Base-by-base conservation (phyloP, 2,888 invertebrate genomes). In the Malthinus flaveolus region DNA sequence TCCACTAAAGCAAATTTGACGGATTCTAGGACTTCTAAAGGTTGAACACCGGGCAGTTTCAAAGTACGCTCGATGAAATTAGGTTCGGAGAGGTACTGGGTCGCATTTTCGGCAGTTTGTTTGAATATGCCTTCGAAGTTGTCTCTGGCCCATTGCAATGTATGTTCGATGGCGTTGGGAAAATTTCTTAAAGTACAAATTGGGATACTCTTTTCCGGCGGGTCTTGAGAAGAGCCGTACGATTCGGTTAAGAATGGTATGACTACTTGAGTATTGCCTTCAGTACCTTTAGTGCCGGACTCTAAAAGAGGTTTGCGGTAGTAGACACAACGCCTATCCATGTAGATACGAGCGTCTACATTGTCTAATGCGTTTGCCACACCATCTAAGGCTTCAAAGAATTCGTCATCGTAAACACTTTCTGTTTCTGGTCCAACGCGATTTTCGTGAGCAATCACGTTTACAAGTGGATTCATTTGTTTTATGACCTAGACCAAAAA, bases 101-200 rank as follows among this genome's bases (percentile, higher is more conserved):
- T 88, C 0, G 93, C 94, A 74, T 93, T 93, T 75, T 93, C 93
- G 0, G 95, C 93, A 1, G 89, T 88, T 73, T 95, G 95, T 15
- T 88, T 88, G 81, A 97, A 95, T 10, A 93, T 82, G 2, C 97
- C 98, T 79, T 97, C 98, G 78, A 99, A 99, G 73, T 86, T 87
- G 72, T 95, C 95, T 23, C 94, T 82, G 0, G 95, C 94, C 95
- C 94, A 95, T 77, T 95, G 93, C 75, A 92, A 80, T 8, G 96
- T 96, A 79, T 91, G 93, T 78, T 98, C 97, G 74, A 99, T 99
- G 35, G 97, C 96, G 79, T 99, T 97, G 7, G 99, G 99, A 84
- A 99, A 99, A 82, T 99, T 98, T 80, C 97, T 97, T 65, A 98
- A 81, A 0, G 98, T 98, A 78, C 98, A 98, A 73, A 97, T 96